Base-by-base conservation (phyloP, 2,113 vertebrate species). In the Tringa solitaria region DNA sequence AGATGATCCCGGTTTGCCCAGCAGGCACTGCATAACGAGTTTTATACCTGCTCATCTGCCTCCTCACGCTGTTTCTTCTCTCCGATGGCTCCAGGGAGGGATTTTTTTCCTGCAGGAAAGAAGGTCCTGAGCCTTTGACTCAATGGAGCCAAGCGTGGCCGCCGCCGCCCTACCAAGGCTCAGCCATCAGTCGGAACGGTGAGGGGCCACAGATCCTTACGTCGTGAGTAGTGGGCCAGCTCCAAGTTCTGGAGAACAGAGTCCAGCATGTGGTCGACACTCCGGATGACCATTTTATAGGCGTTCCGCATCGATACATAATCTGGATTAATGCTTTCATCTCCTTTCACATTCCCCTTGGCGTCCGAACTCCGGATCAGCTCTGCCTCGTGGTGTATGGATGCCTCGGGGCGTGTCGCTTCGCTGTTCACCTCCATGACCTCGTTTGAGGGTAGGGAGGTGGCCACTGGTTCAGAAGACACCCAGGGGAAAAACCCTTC, bases 261-360 rank as follows among this genome's bases (percentile, higher is more conserved):
- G 20, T 59, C 77, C 59, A 87, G 5, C 8, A 72, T 6, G 2
- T 21, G 21, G 12, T 39, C 10, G 0, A 84, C 57, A 0, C 39
- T 27, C n/a, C 1, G 5, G 30, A 87, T 8, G 32, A 63, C 53
- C 0, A 27, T 8, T 17, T 14, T 41, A 6, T 41, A 87, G 0
- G 19, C 32, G 2, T 37, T 5, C 0, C 3, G 30, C 33, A 82
- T 32, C 1, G 15, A 41, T 7, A 30, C 8, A 0, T 10, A 11
- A 28, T 19, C 14, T 3, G 16, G 8, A 18, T 30, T 4, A 21
- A 9, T 3, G 2, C 10, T 6, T 10, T 48, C 13, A 1, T 0
- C 0, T 9, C 17, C 33, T 30, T 12, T 12, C 0, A 4, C 1
- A 1, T 28, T 8, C 23, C 0, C 4, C 1, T 10, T 8, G 6